Base-by-base conservation (phyloP, 2,888 invertebrate genomes). In the Euphydryas editha region DNA sequence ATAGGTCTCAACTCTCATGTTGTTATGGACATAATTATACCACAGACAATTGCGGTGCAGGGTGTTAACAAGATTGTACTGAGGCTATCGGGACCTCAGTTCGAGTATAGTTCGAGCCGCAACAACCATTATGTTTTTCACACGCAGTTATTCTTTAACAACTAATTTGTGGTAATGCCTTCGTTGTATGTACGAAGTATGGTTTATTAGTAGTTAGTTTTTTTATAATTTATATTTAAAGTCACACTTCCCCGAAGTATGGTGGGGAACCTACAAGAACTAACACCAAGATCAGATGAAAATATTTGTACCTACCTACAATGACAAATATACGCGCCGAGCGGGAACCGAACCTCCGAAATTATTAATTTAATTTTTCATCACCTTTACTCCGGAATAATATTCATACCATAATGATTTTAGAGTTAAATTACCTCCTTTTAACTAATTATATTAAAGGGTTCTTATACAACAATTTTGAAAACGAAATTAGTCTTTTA, bases 61-160 rank as follows among this genome's bases (percentile, higher is more conserved):
- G 63, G 63, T 64, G 63, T 64, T 64, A 64, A 64, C 58, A 42
- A 59, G 58, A 59, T 64, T 59, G 58, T 51, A 44, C 42, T 36
- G 63, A 64, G 57, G 58, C 47, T 39, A 63, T 64, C 30, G 51
- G 47, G 63, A 36, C 63, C 51, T 6, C 36, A 58, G 63, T 20
- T 51, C 30, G 49, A 39, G 49, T 63, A 62, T 42, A 49, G 56
- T 24, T 6, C 17, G 49, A 64, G 58, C 42, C 58, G 36, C 57
- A 42, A 49, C 39, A 15, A 20, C 39, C 49, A 7, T 58, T 62
- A 57, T 62, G 39, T 62, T 62, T 58, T 63, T 49, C 36, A 24
- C 18, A 49, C 49, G 13, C 49, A 15, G 11, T 51, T 51, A n/a
- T 51, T 47, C 24, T 39, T 11, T 24, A 42, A 55, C 62, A 47